Percentiles rank a stretch among this genome's conserved stretches.
Conservation (phyloP, 1,140 invertebrate species). For the Hestina assimilis region DNA sequence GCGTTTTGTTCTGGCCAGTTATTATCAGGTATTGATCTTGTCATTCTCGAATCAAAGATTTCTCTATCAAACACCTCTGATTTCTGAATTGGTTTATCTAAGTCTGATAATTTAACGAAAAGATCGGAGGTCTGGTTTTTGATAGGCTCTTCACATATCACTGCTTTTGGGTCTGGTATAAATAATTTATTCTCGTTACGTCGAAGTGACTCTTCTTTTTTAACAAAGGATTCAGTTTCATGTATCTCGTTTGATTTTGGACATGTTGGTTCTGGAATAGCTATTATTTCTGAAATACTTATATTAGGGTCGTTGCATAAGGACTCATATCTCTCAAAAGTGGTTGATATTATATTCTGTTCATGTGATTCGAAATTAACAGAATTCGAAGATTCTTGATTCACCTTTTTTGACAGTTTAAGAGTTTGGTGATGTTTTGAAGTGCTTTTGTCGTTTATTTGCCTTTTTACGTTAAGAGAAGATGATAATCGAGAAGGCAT, state of each 20-base stretch:
- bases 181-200: conserved; percentile 23
- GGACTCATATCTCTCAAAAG: conserved; percentile 62
- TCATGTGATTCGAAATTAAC: conserved; percentile 9
- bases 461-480: conserved; percentile 41
- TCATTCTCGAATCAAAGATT: conserved; percentile 55
- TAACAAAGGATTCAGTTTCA: conserved; percentile 13
- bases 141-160: conserved; percentile 36
- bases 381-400: conserved; percentile 1
- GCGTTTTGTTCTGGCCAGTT: conserved; percentile 50
- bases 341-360: conserved; percentile 7
- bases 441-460: conserved; percentile 27
- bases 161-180: conserved; percentile 8
- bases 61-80: conserved; percentile 31
- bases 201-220: conserved; percentile 25
- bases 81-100: conserved; percentile 58
- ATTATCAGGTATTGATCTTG: conserved; percentile 67
- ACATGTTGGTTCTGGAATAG: conserved; percentile 24
- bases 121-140: conserved; percentile 36
- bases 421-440: conserved; percentile 4
- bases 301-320: conserved; percentile 61
- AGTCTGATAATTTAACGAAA: conserved; percentile 69
- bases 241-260: conserved; percentile 5
- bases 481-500: conserved; percentile 58
- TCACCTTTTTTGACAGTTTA: conserved; percentile 22
- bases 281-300: conserved; percentile 60